A percentile compares a stretch with the other conserved stretches of the same genome.
Conservation (phyloP, 2,797 vertebrate species). For the Hoplostethus mediterraneus region DNA sequence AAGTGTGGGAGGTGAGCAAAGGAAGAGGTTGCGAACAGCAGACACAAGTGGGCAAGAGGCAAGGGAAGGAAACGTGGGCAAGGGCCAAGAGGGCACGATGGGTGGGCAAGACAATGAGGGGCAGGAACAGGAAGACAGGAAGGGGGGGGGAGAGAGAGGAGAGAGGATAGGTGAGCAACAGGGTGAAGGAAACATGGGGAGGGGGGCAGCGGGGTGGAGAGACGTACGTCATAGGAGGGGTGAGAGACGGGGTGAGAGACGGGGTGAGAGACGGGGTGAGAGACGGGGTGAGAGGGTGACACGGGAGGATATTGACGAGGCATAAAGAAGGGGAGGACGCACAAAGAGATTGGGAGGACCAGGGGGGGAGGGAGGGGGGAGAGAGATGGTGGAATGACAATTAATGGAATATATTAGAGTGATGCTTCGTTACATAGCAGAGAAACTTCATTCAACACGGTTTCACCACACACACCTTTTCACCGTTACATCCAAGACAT, state of each 20-base stretch:
- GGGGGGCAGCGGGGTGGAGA: slow-evolving; percentile 4
- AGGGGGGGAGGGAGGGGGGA: not conserved
- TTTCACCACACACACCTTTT: not conserved
- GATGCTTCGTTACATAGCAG: slow-evolving; percentile 8
- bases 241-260: too few relatives aligned
- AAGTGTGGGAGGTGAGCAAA: not conserved
- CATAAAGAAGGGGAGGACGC: slow-evolving; percentile 28
- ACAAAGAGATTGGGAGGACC: slow-evolving; percentile 32
- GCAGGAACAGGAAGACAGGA: slow-evolving; percentile 54
- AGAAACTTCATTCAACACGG: not conserved
- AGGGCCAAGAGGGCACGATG: slow-evolving; percentile 29
- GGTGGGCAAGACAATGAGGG: slow-evolving; percentile 30
- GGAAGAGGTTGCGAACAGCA: slow-evolving; percentile 23
- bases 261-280: not conserved
- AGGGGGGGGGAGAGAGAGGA: slow-evolving; percentile 13
- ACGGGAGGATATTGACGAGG: slow-evolving; percentile 26
- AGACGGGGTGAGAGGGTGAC: slow-evolving; percentile 5
- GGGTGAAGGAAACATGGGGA: slow-evolving; percentile 23
- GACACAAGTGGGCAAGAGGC: slow-evolving; percentile 28
- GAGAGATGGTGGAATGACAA: not conserved
- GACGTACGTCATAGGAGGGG: slow-evolving; percentile 5
- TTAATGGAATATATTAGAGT: slow-evolving; percentile 33
- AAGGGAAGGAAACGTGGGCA: slow-evolving; percentile 58
- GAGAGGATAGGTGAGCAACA: slow-evolving; percentile 30
- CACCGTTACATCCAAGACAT: too few relatives aligned